A percentile compares a stretch with the other conserved stretches of the same genome.
These are phyloP conservation scores for Protobothrops flavoviridis DNA, from an alignment of 2,113 vertebrate genomes.

Conservation along the genomic window DNA sequence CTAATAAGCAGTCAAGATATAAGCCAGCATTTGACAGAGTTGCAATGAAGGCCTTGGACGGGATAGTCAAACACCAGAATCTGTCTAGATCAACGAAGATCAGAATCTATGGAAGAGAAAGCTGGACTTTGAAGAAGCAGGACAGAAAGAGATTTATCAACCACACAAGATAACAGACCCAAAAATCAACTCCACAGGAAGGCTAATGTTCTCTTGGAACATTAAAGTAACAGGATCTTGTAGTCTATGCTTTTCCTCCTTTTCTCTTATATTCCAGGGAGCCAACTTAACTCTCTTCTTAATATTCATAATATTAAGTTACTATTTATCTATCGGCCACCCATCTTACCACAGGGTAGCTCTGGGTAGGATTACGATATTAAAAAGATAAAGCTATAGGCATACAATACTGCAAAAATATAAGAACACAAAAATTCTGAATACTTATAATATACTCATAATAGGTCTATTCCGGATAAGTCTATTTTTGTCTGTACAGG, in stretches of 20 bases:
- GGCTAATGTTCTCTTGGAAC: neutral
- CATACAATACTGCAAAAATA: neutral
- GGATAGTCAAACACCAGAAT: neutral
- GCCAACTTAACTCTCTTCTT: neutral
- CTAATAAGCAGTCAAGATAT: neutral
- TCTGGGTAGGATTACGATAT: neutral
- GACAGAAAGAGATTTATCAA: neutral
- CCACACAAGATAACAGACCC: neutral
- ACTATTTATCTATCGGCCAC: neutral
- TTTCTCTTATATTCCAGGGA: neutral
- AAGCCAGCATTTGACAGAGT: neutral
- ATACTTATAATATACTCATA: neutral
- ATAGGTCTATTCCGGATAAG: neutral
- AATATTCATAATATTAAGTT: neutral
- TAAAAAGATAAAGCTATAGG: neutral
- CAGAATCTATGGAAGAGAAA: neutral
- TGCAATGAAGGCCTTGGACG: neutral
- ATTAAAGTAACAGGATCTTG: neutral
- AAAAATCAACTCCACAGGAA: neutral
- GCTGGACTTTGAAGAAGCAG: neutral
- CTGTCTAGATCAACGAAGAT: neutral
- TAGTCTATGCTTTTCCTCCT: neutral
- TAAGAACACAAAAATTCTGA: neutral
- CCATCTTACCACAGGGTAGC: neutral
- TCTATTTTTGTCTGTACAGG: neutral